A percentile compares a stretch with the other conserved stretches of the same genome.
phyloP scores from a whole-genome alignment of 1,140 invertebrate genomes.

The Globodera ellingtonae region DNA sequence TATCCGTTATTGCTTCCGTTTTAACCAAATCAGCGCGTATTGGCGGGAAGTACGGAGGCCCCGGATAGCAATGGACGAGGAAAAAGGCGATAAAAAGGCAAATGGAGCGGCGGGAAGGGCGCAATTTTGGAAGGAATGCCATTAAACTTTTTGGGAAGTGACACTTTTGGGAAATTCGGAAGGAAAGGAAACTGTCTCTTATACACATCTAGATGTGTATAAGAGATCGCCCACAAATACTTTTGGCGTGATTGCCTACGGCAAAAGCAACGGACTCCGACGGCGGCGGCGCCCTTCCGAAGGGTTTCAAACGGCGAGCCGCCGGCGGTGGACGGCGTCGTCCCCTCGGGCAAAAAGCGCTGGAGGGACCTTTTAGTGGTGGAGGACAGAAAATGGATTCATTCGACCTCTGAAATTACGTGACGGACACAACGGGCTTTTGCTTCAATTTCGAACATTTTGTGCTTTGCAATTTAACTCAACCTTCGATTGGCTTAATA shows the following conservation, averaged over 20 bases:
- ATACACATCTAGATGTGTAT: too few species aligned
- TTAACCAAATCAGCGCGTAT: background rate
- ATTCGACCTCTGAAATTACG: background rate
- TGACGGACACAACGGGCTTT: background rate
- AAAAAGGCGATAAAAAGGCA: background rate
- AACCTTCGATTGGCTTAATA: constrained; percentile 6
- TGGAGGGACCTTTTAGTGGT: constrained; percentile 11
- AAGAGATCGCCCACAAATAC: constrained; percentile 18
- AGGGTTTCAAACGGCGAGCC: background rate
- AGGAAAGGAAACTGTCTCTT: too few species aligned
- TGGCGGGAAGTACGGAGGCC: background rate
- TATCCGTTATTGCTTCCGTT: background rate
- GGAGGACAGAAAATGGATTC: constrained; percentile 4
- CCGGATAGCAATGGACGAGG: background rate
- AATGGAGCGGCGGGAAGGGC: background rate
- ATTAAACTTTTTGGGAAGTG: background rate
- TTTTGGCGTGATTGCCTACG: constrained; percentile 28
- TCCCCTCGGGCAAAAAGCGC: constrained; percentile 10
- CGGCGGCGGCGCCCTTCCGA: background rate
- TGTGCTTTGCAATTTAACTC: background rate
- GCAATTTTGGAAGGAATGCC: background rate
- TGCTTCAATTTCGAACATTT: background rate
- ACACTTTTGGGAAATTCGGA: too few species aligned
- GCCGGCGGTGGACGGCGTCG: constrained; percentile 9
- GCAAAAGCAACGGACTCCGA: background rate